A percentile compares a stretch with the other conserved stretches of the same genome.
Conservation (phyloP, 2,888 invertebrate genomes). For the Dynastes grantii region DNA sequence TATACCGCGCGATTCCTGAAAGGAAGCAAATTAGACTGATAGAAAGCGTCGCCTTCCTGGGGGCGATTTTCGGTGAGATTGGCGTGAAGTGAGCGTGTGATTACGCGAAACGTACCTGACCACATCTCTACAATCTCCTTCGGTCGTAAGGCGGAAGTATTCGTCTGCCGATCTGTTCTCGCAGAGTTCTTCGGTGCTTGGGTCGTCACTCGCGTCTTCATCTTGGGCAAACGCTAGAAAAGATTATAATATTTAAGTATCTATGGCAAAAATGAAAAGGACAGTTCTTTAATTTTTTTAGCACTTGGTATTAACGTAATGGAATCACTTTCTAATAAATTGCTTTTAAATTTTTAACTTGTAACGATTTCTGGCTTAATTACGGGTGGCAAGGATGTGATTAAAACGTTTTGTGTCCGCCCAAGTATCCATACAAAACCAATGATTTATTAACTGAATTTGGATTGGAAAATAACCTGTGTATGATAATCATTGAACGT, state of each 20-base stretch:
- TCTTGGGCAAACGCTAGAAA: conserved; percentile 77
- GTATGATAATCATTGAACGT: too few species aligned
- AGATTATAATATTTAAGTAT: background rate
- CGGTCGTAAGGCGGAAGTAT: conserved; percentile 89
- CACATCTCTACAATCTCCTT: conserved; percentile 93
- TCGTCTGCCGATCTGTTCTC: conserved; percentile 91
- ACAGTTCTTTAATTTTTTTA: too few species aligned
- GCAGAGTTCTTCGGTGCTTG: conserved; percentile 87
- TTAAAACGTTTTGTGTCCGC: too few species aligned
- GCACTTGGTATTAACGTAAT: too few species aligned
- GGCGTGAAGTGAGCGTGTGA: background rate
- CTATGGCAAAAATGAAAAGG: too few species aligned
- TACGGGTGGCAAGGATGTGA: too few species aligned
- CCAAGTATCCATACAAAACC: too few species aligned
- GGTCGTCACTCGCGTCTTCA: conserved; percentile 75
- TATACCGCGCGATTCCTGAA: conserved; percentile 25
- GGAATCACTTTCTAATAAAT: too few species aligned
- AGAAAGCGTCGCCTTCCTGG: conserved; percentile 21
- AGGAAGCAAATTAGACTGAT: conserved; percentile 36
- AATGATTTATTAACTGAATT: too few species aligned
- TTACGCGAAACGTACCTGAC: conserved; percentile 80
- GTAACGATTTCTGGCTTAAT: too few species aligned
- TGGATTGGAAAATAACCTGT: too few species aligned
- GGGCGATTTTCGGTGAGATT: background rate
- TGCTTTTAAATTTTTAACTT: too few species aligned